Percentiles rank a stretch among this genome's conserved stretches.
phyloP scores from a whole-genome alignment of 2,797 vertebrate species.

The Sebastes taczanowskii region DNA sequence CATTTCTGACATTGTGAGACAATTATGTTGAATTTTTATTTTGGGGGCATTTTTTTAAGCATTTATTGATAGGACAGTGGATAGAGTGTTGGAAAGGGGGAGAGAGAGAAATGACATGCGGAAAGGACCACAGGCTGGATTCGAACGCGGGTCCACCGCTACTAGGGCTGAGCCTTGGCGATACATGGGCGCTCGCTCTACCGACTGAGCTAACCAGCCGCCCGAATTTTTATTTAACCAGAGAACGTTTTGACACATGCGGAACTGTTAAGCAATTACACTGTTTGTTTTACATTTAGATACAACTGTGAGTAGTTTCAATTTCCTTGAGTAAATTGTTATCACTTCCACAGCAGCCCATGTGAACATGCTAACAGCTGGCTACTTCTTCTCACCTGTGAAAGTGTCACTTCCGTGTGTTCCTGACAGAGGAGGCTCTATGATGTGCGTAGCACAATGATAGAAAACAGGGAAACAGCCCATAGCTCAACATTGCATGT shows the following conservation, averaged over 20 bases:
- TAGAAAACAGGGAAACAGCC: not conserved
- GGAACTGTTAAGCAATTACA: conserved; percentile 22
- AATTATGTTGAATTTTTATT: conserved; percentile 23
- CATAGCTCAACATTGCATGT: not conserved
- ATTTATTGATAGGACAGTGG: too few relatives aligned
- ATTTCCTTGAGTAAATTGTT: not conserved
- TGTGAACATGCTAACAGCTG: not conserved
- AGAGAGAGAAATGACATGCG: too few relatives aligned
- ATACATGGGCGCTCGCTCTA: too few relatives aligned
- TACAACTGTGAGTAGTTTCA: not conserved
- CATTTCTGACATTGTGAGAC: conserved; percentile 16
- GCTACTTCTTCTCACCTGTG: not conserved
- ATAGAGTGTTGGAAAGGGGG: too few relatives aligned
- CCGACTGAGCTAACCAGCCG: too few relatives aligned
- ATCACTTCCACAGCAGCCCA: not conserved
- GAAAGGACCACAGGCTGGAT: too few relatives aligned
- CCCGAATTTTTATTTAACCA: not conserved
- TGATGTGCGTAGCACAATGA: not conserved
- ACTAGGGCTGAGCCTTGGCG: too few relatives aligned
- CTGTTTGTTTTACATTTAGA: conserved; percentile 17
- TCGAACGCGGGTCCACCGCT: too few relatives aligned
- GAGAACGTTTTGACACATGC: conserved; percentile 24
- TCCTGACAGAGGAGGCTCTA: not conserved
- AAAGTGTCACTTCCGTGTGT: not conserved
- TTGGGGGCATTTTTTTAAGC: too few relatives aligned